These are phyloP conservation scores for Gonioctena quinquepunctata DNA, from an alignment of 1,140 invertebrate species.

Conservation along the genomic window DNA sequence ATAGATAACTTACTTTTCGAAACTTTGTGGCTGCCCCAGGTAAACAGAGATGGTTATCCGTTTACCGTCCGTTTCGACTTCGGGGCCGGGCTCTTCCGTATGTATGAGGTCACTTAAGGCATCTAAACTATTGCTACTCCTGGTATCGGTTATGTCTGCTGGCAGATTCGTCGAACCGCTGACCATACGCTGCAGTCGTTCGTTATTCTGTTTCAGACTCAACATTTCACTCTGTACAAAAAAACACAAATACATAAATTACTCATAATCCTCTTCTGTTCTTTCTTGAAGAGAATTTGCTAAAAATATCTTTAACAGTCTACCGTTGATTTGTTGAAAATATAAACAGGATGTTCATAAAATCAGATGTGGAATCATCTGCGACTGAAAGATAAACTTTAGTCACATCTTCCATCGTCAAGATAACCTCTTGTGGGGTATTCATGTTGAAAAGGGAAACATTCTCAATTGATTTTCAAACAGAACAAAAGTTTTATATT, in stretches of 20 bases:
- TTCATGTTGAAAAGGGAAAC: too few species aligned
- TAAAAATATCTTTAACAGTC: too few species aligned
- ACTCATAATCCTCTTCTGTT: too few species aligned
- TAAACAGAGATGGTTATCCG: conserved; percentile 82
- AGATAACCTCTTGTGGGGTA: too few species aligned
- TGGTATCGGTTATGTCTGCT: conserved; percentile 45
- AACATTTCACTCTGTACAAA: conserved; percentile 88
- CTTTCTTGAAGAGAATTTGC: too few species aligned
- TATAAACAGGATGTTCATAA: too few species aligned
- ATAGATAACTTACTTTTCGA: conserved; percentile 69
- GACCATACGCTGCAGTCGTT: conserved; percentile 86
- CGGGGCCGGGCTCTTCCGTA: conserved; percentile 62
- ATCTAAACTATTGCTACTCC: conserved; percentile 44
- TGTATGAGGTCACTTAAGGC: conserved; percentile 53
- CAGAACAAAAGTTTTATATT: neutral
- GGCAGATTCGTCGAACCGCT: conserved; percentile 54
- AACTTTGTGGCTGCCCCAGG: conserved; percentile 78
- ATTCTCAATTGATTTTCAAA: too few species aligned
- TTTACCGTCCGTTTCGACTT: conserved; percentile 82
- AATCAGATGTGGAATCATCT: too few species aligned
- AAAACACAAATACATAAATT: too few species aligned
- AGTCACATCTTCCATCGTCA: too few species aligned
- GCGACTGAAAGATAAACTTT: too few species aligned
- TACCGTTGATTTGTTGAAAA: too few species aligned
- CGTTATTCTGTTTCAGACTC: conserved; percentile 95